Conservation (phyloP, 2,888 invertebrate species). For the Keiferia lycopersicella region DNA sequence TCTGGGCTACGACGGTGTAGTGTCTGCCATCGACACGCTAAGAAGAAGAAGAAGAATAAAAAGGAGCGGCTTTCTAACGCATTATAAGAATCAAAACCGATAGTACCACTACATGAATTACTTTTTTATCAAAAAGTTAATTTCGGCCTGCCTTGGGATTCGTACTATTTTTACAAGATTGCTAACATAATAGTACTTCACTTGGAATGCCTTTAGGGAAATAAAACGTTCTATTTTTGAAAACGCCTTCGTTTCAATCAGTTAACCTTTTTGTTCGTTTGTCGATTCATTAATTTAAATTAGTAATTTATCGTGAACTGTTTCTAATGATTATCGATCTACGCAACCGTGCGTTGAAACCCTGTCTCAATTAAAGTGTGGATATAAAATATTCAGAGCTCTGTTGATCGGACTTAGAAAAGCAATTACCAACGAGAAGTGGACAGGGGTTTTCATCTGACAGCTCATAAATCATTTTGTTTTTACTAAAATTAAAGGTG, state of each 20-base stretch:
- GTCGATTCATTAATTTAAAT: conserved; percentile 10
- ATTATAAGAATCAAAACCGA: too few species aligned
- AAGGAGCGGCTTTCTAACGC: too few species aligned
- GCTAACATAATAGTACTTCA: neutral
- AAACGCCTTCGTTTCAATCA: conserved; percentile 6
- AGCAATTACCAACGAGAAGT: conserved; percentile 56
- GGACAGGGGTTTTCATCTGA: conserved; percentile 47
- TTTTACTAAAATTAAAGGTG: too few species aligned
- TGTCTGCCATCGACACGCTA: too few species aligned
- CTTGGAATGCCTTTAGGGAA: neutral
- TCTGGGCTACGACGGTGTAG: too few species aligned
- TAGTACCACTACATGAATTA: too few species aligned
- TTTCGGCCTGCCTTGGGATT: neutral
- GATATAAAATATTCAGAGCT: conserved; percentile 59
- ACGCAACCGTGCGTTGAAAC: conserved; percentile 23
- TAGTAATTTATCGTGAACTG: conserved; percentile 8
- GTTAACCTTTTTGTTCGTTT: neutral
- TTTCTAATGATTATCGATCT: conserved; percentile 21
- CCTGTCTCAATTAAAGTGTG: conserved; percentile 36
- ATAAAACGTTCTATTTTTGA: conserved; percentile 8
- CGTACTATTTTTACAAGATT: neutral
- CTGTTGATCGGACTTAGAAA: conserved; percentile 60
- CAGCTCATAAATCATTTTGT: neutral
- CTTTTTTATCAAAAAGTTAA: neutral
- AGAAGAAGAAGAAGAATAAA: too few species aligned